Evolutionary conservation across 1,140 invertebrate species (phyloP).

Genomic region (Drosophila hydei): DNA sequence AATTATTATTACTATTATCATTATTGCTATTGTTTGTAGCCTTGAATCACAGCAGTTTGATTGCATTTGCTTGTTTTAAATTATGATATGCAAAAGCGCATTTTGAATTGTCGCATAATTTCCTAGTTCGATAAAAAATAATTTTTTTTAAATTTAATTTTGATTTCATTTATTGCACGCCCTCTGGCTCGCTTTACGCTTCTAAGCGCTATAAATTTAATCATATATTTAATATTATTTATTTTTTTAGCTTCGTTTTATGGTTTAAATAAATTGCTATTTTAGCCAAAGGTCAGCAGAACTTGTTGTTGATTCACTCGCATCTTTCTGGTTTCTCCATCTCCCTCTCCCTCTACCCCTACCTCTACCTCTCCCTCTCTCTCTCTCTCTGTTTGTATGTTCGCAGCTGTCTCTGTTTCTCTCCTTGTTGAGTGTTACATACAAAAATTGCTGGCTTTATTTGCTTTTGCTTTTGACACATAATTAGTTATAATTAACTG

Average conservation of each 20-base stretch:
- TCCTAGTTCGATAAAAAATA: conserved; percentile 46
- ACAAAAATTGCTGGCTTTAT: conserved; percentile 20
- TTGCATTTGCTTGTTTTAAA: conserved; percentile 24
- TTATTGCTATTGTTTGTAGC: conserved; percentile 11
- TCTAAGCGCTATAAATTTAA: conserved; percentile 11
- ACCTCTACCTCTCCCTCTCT: background rate
- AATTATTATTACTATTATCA: conserved; percentile 1
- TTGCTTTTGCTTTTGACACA: conserved; percentile 66
- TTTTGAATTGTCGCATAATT: conserved; percentile 35
- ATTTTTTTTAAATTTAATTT: background rate
- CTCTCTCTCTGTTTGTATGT: background rate
- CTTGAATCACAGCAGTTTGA: conserved; percentile 15
- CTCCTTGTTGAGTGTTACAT: conserved; percentile 24
- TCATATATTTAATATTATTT: background rate
- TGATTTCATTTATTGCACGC: background rate
- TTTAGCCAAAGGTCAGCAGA: conserved; percentile 51
- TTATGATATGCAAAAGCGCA: conserved; percentile 24
- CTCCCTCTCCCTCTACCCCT: background rate
- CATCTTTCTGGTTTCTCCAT: conserved; percentile 12
- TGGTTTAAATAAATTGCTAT: conserved; percentile 46
- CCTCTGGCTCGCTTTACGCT: background rate
- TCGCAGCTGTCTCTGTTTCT: background rate
- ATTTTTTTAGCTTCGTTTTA: conserved; percentile 6
- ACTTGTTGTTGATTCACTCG: conserved; percentile 52
- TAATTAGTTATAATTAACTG: conserved; percentile 71